phyloP scores from a whole-genome alignment of 2,888 invertebrate genomes.

The Meganola albula region DNA sequence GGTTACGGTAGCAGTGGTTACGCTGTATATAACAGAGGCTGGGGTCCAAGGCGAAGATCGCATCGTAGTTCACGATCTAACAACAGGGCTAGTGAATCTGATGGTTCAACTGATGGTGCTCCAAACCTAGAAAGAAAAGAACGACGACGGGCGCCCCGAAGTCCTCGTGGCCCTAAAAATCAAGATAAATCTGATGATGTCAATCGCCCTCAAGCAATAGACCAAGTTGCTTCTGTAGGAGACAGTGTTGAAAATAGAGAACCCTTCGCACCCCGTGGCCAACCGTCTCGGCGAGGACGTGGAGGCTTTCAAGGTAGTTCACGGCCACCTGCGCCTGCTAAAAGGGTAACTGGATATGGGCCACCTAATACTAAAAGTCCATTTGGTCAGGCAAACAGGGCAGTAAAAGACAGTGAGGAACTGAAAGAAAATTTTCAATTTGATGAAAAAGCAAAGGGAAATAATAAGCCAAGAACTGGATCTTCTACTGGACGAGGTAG shows the following conservation, averaged over 20 bases:
- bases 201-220: slow-evolving; percentile 35
- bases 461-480: slow-evolving; percentile 81
- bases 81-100: slow-evolving; percentile 82
- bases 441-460: slow-evolving; percentile 82
- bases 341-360: slow-evolving; percentile 85
- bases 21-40: slow-evolving; percentile 68
- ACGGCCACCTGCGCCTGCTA: slow-evolving; percentile 71
- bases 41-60: slow-evolving; percentile 69
- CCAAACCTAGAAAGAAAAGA: slow-evolving; percentile 73
- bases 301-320: slow-evolving; percentile 74
- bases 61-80: slow-evolving; percentile 68
- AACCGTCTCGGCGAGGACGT: slow-evolving; percentile 91
- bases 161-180: slow-evolving; percentile 78
- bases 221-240: slow-evolving; percentile 33
- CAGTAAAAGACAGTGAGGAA: slow-evolving; percentile 60
- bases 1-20: slow-evolving; percentile 60
- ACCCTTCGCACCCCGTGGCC: slow-evolving; percentile 91
- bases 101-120: slow-evolving; percentile 85
- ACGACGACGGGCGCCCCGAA: slow-evolving; percentile 73
- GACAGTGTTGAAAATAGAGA: slow-evolving; percentile 76
- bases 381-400: slow-evolving; percentile 76
- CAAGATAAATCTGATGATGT: slow-evolving; percentile 75
- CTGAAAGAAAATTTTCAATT: slow-evolving; percentile 48
- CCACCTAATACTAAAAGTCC: slow-evolving; percentile 89
- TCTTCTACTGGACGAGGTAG: slow-evolving; percentile 79